Percentiles rank a stretch among this genome's conserved stretches.
phyloP scores from a whole-genome alignment of 2,113 vertebrate genomes.

The Hipposideros armiger region DNA sequence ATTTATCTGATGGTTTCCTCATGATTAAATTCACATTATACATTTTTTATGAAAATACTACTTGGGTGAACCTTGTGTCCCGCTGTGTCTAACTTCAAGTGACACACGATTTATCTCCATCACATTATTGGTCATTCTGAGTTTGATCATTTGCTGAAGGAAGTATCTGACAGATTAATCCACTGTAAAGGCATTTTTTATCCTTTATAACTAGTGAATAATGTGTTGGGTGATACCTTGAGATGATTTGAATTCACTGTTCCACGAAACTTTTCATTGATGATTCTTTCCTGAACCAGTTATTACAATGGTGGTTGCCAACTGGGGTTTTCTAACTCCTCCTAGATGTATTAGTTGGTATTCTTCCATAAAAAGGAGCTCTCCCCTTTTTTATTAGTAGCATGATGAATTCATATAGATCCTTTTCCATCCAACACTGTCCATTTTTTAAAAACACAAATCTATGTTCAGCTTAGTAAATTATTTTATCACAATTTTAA shows the following conservation, averaged over 20 bases:
- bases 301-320: not conserved
- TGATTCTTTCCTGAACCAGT: conserved; percentile 3
- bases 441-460: not conserved
- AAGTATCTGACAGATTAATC: not conserved
- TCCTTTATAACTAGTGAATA: conserved; percentile 40
- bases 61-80: not conserved
- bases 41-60: not conserved
- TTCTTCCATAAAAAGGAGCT: not conserved
- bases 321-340: not conserved
- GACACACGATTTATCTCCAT: not conserved
- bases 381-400: not conserved
- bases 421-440: not conserved
- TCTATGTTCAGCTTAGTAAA: not conserved
- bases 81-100: not conserved
- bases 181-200: not conserved
- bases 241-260: not conserved
- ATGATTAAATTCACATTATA: not conserved
- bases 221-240: not conserved
- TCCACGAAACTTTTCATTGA: not conserved
- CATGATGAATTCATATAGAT: not conserved
- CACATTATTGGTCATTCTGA: conserved; percentile 13
- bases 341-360: not conserved
- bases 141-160: conserved; percentile 42
- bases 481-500: conserved; percentile 37
- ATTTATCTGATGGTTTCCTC: not conserved